phyloP scores from a whole-genome alignment of 2,113 vertebrate species.

The Protobothrops mucrosquamatus region DNA sequence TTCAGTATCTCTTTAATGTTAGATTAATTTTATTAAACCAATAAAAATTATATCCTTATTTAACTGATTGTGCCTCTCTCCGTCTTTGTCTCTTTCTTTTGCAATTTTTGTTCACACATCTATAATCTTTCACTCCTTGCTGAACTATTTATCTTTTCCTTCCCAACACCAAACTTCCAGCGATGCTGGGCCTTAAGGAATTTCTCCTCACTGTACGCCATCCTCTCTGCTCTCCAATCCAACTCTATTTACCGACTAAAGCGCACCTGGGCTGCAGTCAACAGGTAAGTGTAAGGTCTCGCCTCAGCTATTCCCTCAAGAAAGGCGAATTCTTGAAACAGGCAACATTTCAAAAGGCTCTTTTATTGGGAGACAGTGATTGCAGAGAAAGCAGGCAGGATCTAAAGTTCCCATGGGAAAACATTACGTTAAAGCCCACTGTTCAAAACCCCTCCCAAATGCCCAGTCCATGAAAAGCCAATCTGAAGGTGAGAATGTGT shows the following conservation, averaged over 20 bases:
- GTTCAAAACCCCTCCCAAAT: too few relatives aligned
- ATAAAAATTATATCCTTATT: background rate
- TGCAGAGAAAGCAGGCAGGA: too few relatives aligned
- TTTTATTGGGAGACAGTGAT: too few relatives aligned
- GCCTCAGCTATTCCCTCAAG: too few relatives aligned
- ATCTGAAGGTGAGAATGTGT: too few relatives aligned
- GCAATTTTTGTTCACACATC: background rate
- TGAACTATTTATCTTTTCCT: background rate
- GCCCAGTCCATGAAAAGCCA: too few relatives aligned
- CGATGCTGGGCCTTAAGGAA: slow-evolving; percentile 79
- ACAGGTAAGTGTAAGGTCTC: slow-evolving; percentile 65
- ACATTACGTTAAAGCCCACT: too few relatives aligned
- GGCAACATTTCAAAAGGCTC: too few relatives aligned
- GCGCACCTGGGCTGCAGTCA: slow-evolving; percentile 80
- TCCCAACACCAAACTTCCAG: slow-evolving; percentile 56
- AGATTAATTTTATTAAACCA: background rate
- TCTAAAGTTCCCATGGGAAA: too few relatives aligned
- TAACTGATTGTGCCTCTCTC: background rate
- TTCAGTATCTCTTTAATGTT: background rate
- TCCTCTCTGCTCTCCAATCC: slow-evolving; percentile 87
- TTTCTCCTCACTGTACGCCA: slow-evolving; percentile 83
- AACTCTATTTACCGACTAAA: slow-evolving; percentile 86
- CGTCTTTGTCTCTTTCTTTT: background rate
- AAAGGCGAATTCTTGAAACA: too few relatives aligned
- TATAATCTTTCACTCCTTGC: background rate